These are phyloP conservation scores for Volucella inanis DNA, from an alignment of 2,888 invertebrate genomes.

Conservation along the genomic window DNA sequence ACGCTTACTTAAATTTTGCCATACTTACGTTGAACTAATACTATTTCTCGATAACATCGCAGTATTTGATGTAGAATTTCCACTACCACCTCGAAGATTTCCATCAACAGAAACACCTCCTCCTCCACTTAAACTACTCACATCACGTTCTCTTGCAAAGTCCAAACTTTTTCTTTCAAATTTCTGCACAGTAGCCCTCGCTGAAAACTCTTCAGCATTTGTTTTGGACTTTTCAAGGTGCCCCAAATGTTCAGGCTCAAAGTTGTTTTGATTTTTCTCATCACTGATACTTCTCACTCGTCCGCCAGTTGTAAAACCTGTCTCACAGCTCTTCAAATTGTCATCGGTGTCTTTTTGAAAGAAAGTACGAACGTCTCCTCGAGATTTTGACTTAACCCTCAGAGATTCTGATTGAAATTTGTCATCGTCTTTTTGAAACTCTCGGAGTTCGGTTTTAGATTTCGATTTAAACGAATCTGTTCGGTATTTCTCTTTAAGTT, in stretches of 20 bases:
- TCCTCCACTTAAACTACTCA: slow-evolving; percentile 35
- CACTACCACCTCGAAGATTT: slow-evolving; percentile 63
- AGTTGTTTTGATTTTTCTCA: slow-evolving; percentile 83
- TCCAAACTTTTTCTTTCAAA: slow-evolving; percentile 80
- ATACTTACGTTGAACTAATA: slow-evolving; percentile 79
- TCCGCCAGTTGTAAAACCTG: slow-evolving; percentile 29
- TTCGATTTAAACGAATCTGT: slow-evolving; percentile 89
- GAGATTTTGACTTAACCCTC: slow-evolving; percentile 82
- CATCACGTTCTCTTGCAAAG: slow-evolving; percentile 76
- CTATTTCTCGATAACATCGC: slow-evolving; percentile 74
- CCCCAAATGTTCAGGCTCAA: slow-evolving; percentile 57
- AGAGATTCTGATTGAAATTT: slow-evolving; percentile 80
- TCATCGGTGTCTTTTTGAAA: slow-evolving; percentile 82
- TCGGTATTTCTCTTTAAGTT: slow-evolving; percentile 92
- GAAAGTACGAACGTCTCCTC: slow-evolving; percentile 80
- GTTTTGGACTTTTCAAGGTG: slow-evolving; percentile 69
- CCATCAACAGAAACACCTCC: slow-evolving; percentile 41
- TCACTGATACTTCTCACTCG: slow-evolving; percentile 82
- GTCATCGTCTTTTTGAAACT: slow-evolving; percentile 79
- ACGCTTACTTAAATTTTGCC: background rate
- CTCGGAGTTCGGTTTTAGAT: slow-evolving; percentile 82
- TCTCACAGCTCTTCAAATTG: slow-evolving; percentile 78
- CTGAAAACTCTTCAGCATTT: slow-evolving; percentile 76
- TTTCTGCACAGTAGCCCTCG: slow-evolving; percentile 78
- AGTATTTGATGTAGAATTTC: slow-evolving; percentile 48